Percentiles rank a stretch among this genome's conserved stretches.
Evolutionary conservation across 2,888 invertebrate species (phyloP).

Genomic region (Ephialtes manifestator): DNA sequence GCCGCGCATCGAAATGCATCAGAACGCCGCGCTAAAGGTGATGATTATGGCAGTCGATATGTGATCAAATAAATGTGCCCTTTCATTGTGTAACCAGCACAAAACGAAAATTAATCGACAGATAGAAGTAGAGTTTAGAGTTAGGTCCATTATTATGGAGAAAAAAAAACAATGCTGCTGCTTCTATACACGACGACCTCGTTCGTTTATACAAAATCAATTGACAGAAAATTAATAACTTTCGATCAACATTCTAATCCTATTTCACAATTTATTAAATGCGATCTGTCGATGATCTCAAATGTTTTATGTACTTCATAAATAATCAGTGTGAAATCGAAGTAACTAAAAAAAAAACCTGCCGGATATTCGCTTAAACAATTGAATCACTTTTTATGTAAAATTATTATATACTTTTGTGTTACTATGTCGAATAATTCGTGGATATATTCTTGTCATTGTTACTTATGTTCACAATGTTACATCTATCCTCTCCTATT

Average conservation of each 20-base stretch:
- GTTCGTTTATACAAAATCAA: constrained; percentile 10
- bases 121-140: constrained; percentile 45
- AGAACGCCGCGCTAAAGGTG: constrained; percentile 59
- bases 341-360: constrained; percentile 6
- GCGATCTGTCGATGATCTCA: not conserved
- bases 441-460: constrained; percentile 2
- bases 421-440: constrained; percentile 63
- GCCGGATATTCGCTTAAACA: not conserved
- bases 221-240: not conserved
- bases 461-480: constrained; percentile 13
- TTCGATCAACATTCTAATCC: not conserved
- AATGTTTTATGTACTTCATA: not conserved
- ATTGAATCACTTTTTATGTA: constrained; percentile 74
- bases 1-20: constrained; percentile 21
- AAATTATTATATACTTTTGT: constrained; percentile 76
- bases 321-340: not conserved
- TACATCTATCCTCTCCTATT: constrained; percentile 8
- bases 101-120: constrained; percentile 74
- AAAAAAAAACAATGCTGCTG: constrained; percentile 15
- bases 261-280: not conserved
- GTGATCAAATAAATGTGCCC: constrained; percentile 85
- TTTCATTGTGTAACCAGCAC: constrained; percentile 83
- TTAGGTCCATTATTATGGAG: constrained; percentile 17
- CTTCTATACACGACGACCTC: constrained; percentile 26
- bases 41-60: constrained; percentile 83